Evolutionary conservation across 2,888 invertebrate genomes (phyloP).

Genomic region (Hipparchia semele): DNA sequence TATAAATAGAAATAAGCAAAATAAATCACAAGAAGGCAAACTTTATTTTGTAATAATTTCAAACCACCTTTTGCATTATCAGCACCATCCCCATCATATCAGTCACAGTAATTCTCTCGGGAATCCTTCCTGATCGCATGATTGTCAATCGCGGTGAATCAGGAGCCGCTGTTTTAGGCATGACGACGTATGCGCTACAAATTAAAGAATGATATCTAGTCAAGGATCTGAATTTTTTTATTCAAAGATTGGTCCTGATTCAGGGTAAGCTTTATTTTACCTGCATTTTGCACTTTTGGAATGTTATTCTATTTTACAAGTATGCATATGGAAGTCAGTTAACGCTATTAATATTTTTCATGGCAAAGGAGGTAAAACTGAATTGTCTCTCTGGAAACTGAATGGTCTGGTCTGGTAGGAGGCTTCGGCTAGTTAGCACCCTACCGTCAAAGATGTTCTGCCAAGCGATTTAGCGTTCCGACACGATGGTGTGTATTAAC

Average conservation of each 20-base stretch:
- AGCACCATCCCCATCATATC: slow-evolving; percentile 41
- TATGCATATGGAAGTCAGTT: too few relatives aligned
- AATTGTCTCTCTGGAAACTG: too few relatives aligned
- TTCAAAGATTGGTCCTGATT: neutral
- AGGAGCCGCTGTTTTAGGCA: slow-evolving; percentile 58
- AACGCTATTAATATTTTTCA: too few relatives aligned
- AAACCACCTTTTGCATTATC: neutral
- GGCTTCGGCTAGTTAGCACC: too few relatives aligned
- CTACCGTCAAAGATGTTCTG: too few relatives aligned
- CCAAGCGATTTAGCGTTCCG: too few relatives aligned
- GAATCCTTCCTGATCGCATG: slow-evolving; percentile 75
- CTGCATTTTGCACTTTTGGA: neutral
- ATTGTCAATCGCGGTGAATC: slow-evolving; percentile 74
- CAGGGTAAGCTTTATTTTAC: neutral
- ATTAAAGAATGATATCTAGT: neutral
- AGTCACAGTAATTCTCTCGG: slow-evolving; percentile 61
- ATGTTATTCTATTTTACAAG: neutral
- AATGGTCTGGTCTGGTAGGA: too few relatives aligned
- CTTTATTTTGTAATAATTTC: neutral
- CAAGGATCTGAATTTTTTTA: too few relatives aligned
- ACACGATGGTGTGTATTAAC: too few relatives aligned
- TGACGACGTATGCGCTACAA: slow-evolving; percentile 43
- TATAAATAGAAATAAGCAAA: too few relatives aligned
- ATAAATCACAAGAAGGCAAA: too few relatives aligned
- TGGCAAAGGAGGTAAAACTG: too few relatives aligned